These are phyloP conservation scores for Mastacembelus armatus DNA, from an alignment of 2,797 vertebrate species.

Conservation along the genomic window DNA sequence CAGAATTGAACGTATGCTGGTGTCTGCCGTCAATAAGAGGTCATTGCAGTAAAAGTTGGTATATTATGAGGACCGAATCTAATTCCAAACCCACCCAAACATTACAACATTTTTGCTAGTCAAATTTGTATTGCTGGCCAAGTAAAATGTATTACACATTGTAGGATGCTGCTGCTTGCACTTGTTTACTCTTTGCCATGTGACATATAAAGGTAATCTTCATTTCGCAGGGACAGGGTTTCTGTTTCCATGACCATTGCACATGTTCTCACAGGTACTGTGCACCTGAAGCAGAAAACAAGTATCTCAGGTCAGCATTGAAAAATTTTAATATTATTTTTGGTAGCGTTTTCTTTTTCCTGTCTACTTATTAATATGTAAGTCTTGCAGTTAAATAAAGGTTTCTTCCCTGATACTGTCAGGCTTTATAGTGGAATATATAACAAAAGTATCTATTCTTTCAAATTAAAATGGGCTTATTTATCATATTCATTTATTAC, in stretches of 20 bases:
- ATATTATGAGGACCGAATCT: too few relatives aligned
- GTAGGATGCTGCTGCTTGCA: not conserved
- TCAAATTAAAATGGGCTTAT: too few relatives aligned
- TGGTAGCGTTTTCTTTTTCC: not conserved
- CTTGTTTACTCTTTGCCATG: not conserved
- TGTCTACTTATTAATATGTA: not conserved
- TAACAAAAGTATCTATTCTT: not conserved
- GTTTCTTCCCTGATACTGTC: not conserved
- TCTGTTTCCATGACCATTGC: constrained; percentile 12
- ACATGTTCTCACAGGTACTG: not conserved
- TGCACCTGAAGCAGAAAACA: constrained; percentile 5
- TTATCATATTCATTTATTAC: too few relatives aligned
- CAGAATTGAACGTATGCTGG: too few relatives aligned
- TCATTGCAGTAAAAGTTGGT: too few relatives aligned
- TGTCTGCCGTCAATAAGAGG: too few relatives aligned
- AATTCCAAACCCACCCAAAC: not conserved
- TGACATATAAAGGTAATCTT: not conserved
- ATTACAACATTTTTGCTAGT: not conserved
- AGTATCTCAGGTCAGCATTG: not conserved
- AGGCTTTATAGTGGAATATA: not conserved
- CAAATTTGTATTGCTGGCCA: not conserved
- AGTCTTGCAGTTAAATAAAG: not conserved
- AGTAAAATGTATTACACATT: not conserved
- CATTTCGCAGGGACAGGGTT: not conserved
- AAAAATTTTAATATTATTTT: not conserved